These are phyloP conservation scores for Aphaenogaster floridana DNA, from an alignment of 1,140 invertebrate species.

Conservation along the genomic window DNA sequence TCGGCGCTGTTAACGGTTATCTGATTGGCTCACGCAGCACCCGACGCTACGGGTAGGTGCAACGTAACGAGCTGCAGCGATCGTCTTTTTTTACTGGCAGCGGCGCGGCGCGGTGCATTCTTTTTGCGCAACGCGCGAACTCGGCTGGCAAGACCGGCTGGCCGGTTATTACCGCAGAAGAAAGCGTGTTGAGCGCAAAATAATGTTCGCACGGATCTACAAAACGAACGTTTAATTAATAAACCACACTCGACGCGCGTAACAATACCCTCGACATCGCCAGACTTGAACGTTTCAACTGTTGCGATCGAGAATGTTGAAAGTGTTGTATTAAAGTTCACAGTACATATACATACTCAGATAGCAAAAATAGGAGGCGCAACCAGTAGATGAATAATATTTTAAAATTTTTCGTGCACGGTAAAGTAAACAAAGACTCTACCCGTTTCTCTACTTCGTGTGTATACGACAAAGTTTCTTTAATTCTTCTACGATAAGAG, in stretches of 20 bases:
- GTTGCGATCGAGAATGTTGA: not conserved
- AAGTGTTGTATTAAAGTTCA: not conserved
- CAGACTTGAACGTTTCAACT: not conserved
- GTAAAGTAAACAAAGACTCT: too few species aligned
- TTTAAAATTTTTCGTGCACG: too few species aligned
- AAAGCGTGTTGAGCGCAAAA: slow-evolving; percentile 58
- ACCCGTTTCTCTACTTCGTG: too few species aligned
- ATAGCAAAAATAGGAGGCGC: too few species aligned
- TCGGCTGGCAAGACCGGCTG: slow-evolving; percentile 42
- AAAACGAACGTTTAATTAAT: slow-evolving; percentile 56
- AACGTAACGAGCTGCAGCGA: slow-evolving; percentile 71
- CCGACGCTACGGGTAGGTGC: slow-evolving; percentile 65
- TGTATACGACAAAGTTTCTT: too few species aligned
- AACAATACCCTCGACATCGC: not conserved
- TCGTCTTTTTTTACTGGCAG: slow-evolving; percentile 56
- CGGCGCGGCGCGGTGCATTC: slow-evolving; percentile 17
- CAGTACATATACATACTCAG: not conserved
- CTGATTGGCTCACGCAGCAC: slow-evolving; percentile 70
- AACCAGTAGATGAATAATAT: too few species aligned
- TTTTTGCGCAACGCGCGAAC: slow-evolving; percentile 55
- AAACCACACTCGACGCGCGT: slow-evolving; percentile 42
- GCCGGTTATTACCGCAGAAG: slow-evolving; percentile 52
- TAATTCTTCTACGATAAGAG: too few species aligned
- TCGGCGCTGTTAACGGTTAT: slow-evolving; percentile 73
- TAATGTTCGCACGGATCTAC: slow-evolving; percentile 53